phyloP scores from a whole-genome alignment of 2,888 invertebrate genomes.

The Panorpa germanica region DNA sequence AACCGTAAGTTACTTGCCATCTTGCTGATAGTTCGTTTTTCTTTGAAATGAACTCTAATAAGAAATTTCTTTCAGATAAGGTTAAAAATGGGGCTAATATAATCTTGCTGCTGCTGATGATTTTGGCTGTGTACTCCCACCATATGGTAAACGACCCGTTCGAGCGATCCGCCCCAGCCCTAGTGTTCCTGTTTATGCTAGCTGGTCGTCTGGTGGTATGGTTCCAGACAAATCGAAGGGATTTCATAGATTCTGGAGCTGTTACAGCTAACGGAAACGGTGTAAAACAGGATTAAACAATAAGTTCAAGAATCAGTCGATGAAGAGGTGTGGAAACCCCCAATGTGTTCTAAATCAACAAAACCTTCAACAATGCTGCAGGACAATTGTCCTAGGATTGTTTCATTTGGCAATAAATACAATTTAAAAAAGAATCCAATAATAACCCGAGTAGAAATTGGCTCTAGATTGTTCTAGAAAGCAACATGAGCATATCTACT shows the following conservation, averaged over 20 bases:
- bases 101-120: conserved; percentile 62
- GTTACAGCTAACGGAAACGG: conserved; percentile 37
- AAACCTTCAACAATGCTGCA: too few species aligned
- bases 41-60: conserved; percentile 4
- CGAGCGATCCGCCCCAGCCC: conserved; percentile 74
- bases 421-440: too few species aligned
- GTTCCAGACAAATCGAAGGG: conserved; percentile 39
- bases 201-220: conserved; percentile 75
- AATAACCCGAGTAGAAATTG: too few species aligned
- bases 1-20: conserved; percentile 51
- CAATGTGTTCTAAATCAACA: too few species aligned
- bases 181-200: conserved; percentile 86
- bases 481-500: too few species aligned
- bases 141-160: conserved; percentile 84
- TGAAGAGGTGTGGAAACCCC: neutral
- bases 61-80: conserved; percentile 45
- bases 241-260: conserved; percentile 25
- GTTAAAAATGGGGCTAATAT: conserved; percentile 81
- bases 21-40: conserved; percentile 4
- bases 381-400: too few species aligned
- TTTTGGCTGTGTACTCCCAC: conserved; percentile 84
- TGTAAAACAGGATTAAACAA: conserved; percentile 34
- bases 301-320: neutral
- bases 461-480: too few species aligned
- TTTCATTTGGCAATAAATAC: too few species aligned